phyloP scores from a whole-genome alignment of 2,113 vertebrate species.

The Daphoenositta chrysoptera region DNA sequence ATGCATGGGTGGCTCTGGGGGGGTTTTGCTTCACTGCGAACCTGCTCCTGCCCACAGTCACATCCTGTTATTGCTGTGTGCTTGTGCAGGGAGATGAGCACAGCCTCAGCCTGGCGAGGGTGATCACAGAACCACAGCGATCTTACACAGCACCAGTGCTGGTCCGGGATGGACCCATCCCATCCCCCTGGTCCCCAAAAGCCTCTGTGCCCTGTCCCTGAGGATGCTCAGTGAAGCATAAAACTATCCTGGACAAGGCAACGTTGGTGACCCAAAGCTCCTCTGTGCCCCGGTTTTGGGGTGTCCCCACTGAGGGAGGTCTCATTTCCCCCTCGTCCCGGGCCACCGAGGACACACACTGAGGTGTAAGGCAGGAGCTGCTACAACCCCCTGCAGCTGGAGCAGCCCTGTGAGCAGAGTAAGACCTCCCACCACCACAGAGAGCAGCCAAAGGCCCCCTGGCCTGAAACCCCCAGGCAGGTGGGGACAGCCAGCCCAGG shows the following conservation, averaged over 20 bases:
- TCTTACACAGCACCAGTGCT: fast-evolving
- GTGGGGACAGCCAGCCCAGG: neutral
- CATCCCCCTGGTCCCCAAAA: neutral
- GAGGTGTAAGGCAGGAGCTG: neutral
- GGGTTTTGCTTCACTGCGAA: neutral
- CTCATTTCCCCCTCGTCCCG: neutral
- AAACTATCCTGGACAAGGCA: neutral
- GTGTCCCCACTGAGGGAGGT: neutral
- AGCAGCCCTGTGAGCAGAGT: neutral
- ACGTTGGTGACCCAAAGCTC: neutral
- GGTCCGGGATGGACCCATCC: neutral
- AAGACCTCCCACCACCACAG: neutral
- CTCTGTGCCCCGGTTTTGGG: neutral
- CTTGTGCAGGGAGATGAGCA: neutral
- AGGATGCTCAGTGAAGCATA: neutral
- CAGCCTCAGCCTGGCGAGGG: neutral
- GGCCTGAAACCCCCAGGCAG: neutral
- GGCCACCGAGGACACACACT: neutral
- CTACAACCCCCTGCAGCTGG: neutral
- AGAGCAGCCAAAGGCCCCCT: neutral
- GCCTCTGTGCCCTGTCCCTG: neutral
- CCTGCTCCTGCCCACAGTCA: neutral
- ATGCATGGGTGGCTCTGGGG: fast-evolving
- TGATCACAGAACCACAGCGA: neutral
- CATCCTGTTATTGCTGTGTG: neutral